Base-by-base conservation (phyloP, 2,888 invertebrate species). In the Apamea crenata region DNA sequence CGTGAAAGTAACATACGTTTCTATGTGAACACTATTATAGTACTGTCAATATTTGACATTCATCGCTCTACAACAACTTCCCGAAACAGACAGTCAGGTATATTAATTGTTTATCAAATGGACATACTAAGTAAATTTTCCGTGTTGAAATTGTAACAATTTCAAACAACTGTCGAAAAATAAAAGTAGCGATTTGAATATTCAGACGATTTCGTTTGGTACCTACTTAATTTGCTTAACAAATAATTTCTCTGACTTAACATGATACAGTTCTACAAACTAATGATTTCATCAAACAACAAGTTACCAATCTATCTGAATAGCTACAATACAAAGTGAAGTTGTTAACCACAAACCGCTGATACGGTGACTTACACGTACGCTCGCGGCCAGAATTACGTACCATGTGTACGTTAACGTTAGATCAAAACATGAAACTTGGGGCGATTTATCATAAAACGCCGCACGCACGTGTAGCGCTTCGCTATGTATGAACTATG, bases 371-470 rank as follows among this genome's bases (percentile, higher is more conserved):
- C 74, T 74, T 61, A 74, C 66, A 56, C 47, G 44, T 61, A 77
- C 65, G 75, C 36, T 73, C 74, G 76, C 68, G 53, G 44, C 59
- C 50, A 74, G 40, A 44, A 61, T 40, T 44, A 32, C 74, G 56
- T 80, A 74, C 73, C 84, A 77, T 81, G 4, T 77, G 85, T 85
- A 81, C 77, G 66, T 78, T 80, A 84, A 75, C 75, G 83, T 84
- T 78, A 84, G 84, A 89, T 85, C 86, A 85, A 82, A 84, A 82
- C 89, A 87, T 82, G 84, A 90, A 92, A 92, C 90, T 92, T 92
- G 73, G 74, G 86, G 92, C 87, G 88, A 92, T 92, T 92, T 91
- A 92, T 92, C 92, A 92, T 88, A 87, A 88, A 90, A 90, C 82
- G 92, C 91, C 91, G 90, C 83, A 86, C 88, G 89, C 92, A 92